Conservation (phyloP, 2,888 invertebrate species). For the Cataglyphis altisquamis region DNA sequence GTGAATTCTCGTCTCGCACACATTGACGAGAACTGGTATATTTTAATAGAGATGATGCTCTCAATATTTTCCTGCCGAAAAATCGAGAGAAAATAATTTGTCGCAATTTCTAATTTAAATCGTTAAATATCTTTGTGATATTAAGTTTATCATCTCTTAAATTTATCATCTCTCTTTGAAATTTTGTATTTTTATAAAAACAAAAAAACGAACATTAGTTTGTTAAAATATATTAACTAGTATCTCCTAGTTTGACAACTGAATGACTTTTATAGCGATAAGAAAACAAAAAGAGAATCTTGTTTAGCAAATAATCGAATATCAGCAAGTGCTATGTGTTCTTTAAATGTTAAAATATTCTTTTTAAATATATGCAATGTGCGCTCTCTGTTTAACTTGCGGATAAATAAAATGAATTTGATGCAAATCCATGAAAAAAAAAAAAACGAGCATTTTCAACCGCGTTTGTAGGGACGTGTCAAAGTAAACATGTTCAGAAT, state of each 20-base stretch:
- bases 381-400: neutral
- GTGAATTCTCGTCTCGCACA: constrained; percentile 38
- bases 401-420: neutral
- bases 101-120: neutral
- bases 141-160: neutral
- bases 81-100: neutral
- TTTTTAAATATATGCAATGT: constrained; percentile 6
- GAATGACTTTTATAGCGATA: neutral
- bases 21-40: neutral
- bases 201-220: neutral
- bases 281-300: neutral
- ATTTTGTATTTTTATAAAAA: neutral
- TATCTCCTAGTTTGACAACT: neutral
- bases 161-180: neutral
- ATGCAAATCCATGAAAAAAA: neutral
- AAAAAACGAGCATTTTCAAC: neutral
- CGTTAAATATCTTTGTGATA: neutral
- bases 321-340: neutral
- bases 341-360: constrained; percentile 44
- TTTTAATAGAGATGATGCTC: neutral
- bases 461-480: neutral
- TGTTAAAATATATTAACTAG: neutral
- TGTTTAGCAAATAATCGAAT: constrained; percentile 3
- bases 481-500: neutral
- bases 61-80: neutral